Base-by-base conservation (phyloP, 1,140 invertebrate genomes). In the Drosophila nannoptera region DNA sequence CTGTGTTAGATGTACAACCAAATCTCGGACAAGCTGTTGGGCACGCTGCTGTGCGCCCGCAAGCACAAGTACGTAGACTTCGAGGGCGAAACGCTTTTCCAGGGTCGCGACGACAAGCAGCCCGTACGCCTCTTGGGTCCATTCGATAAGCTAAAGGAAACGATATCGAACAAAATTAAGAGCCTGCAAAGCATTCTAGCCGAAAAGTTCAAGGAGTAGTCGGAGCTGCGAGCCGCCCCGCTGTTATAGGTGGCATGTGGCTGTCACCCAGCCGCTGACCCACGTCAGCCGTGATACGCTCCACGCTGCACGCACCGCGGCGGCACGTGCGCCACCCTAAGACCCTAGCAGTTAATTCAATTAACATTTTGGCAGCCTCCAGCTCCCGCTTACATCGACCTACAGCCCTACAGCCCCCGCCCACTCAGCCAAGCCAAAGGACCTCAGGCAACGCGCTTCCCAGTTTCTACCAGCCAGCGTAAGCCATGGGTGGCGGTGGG, bases 271-370 rank as follows among this genome's bases (percentile, higher is more conserved):
- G 33, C 61, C 46, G 36, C 49, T 53, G 76, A 77, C 76, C 76
- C 75, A 42, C 73, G 40, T 77, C 75, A 77, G 29, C 8, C 6
- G 38, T 54, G 49, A 2, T 43, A 48, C 48, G 33, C 33, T 11
- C 35, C 16, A 14, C 49, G 12, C 38, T 11, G 0, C 36, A 8
- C 7, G 32, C 32, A 11, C 33, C 14, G 14, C 32, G n/a, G 7
- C 12, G 53, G 69, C 77, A 77, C 77, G 69, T 77, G 69, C 59
- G 49, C 48, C 29, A 43, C 49, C 6, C 52, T 60, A 59, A 82
- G 67, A 78, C 75, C 60, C 67, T 78, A 69, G 63, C 69, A 73
- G 67, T 64, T 80, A 84, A 83, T 83, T 83, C 31, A 83, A 83
- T 84, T 83, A 78, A 63, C 43, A 59, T 75, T 68, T 61, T 40